phyloP scores from a whole-genome alignment of 2,113 vertebrate species.

The Clarias macrocephalus region DNA sequence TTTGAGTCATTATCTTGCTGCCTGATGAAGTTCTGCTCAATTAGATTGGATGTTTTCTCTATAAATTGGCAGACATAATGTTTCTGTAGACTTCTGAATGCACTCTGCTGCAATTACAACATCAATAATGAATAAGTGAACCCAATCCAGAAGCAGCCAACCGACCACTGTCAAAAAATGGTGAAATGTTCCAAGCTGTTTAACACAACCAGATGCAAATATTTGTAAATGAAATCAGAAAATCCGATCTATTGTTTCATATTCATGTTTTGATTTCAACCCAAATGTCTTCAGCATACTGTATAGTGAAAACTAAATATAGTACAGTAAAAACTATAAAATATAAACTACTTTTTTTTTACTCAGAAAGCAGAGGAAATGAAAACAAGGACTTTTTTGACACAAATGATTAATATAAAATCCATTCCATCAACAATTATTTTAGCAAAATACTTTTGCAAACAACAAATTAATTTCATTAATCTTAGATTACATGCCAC shows the following conservation, averaged over 20 bases:
- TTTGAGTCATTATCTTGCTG: too few relatives aligned
- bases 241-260: not conserved
- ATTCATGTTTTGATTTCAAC: not conserved
- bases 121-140: too few relatives aligned
- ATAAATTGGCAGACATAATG: too few relatives aligned
- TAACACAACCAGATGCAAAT: not conserved
- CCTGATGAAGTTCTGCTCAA: too few relatives aligned
- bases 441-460: not conserved
- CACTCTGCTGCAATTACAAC: too few relatives aligned
- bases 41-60: too few relatives aligned
- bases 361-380: not conserved
- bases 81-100: too few relatives aligned
- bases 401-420: not conserved
- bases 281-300: not conserved
- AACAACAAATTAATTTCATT: not conserved
- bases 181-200: not conserved
- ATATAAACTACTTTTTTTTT: too few relatives aligned
- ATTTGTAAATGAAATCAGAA: not conserved
- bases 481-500: not conserved
- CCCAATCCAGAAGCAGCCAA: too few relatives aligned
- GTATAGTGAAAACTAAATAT: not conserved
- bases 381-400: not conserved
- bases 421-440: not conserved
- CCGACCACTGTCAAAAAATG: not conserved
- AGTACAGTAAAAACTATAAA: not conserved